Evolutionary conservation across 2,888 invertebrate species (phyloP).

Genomic region (Ectobius pallidus): DNA sequence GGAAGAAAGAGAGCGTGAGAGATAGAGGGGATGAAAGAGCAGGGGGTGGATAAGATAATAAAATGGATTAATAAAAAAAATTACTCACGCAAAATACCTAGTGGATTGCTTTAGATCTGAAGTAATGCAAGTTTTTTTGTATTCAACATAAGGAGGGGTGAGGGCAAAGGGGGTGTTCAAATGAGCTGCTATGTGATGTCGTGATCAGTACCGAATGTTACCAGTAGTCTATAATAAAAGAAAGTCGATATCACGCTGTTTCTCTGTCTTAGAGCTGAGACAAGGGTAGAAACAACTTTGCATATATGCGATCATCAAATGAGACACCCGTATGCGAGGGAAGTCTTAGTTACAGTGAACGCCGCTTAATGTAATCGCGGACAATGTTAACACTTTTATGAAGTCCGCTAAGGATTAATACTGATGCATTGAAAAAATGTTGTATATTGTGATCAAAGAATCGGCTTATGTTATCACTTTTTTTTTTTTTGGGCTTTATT

Average conservation of each 20-base stretch:
- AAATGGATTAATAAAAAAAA: slow-evolving; percentile 29
- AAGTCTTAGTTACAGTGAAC: no score
- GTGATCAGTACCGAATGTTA: slow-evolving; percentile 37
- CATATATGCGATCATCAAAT: no score
- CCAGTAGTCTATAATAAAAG: slow-evolving; percentile 30
- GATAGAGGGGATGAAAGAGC: background rate
- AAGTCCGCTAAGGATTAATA: no score
- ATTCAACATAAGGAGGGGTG: background rate
- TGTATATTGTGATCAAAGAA: no score
- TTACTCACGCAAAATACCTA: slow-evolving; percentile 30
- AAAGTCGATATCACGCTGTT: slow-evolving; percentile 16
- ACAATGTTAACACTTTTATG: no score
- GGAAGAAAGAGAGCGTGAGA: background rate
- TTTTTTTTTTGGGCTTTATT: no score
- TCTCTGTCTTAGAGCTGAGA: background rate
- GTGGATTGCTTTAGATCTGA: slow-evolving; percentile 24
- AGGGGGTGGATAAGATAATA: slow-evolving; percentile 12
- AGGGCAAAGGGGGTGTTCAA: background rate
- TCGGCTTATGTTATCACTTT: no score
- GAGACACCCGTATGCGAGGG: no score
- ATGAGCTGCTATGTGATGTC: slow-evolving; percentile 23
- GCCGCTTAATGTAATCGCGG: no score
- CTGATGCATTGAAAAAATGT: no score
- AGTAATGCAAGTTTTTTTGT: slow-evolving; percentile 16
- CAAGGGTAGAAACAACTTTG: no score